phyloP scores from a whole-genome alignment of 2,797 vertebrate species.

The Agapornis canus region DNA sequence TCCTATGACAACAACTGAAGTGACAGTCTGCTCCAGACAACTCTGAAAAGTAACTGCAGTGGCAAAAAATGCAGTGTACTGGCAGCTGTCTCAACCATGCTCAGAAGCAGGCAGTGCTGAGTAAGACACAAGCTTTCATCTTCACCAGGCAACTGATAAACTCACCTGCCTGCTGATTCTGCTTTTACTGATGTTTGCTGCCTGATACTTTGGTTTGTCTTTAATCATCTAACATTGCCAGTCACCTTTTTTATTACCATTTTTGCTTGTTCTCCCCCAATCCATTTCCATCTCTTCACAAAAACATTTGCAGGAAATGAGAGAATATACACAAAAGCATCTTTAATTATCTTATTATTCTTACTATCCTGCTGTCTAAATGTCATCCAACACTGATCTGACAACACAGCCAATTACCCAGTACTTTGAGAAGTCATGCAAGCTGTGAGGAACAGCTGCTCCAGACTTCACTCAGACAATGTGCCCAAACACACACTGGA shows the following conservation, averaged over 20 bases:
- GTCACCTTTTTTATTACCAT: not conserved
- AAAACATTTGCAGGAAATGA: not conserved
- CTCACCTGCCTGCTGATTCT: not conserved
- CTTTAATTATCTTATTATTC: not conserved
- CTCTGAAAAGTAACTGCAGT: not conserved
- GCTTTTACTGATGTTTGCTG: not conserved
- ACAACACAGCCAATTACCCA: not conserved
- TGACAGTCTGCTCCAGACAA: not conserved
- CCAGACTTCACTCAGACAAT: not conserved
- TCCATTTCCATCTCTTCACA: not conserved
- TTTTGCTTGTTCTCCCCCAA: not conserved
- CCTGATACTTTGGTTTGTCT: not conserved
- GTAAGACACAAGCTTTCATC: not conserved
- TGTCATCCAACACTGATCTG: not conserved
- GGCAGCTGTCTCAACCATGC: not conserved
- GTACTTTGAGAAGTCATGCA: not conserved
- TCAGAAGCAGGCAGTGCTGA: not conserved
- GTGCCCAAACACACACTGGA: not conserved
- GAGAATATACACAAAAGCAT: not conserved
- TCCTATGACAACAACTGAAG: not conserved
- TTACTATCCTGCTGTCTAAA: not conserved
- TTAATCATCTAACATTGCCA: not conserved
- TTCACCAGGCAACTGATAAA: not conserved
- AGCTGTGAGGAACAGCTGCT: not conserved
- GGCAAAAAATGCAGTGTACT: not conserved